These are phyloP conservation scores for Cydia amplana DNA, from an alignment of 1,140 invertebrate genomes.

Conservation along the genomic window DNA sequence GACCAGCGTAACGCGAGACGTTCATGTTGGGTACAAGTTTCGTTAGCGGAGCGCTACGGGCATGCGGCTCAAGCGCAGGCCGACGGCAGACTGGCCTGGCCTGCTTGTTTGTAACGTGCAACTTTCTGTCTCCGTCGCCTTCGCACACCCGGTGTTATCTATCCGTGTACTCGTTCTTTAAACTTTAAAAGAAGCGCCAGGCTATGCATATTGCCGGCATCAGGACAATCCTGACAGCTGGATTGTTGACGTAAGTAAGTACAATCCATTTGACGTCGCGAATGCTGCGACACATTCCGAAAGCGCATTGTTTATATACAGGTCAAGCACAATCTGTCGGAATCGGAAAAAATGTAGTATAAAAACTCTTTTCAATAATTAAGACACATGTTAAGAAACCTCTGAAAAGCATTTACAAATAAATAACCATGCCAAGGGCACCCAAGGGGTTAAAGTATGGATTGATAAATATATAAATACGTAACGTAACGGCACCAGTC, in stretches of 20 bases:
- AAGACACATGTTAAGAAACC: slow-evolving; percentile 6
- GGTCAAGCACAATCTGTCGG: background rate
- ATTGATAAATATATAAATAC: too few relatives aligned
- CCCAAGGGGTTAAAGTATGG: too few relatives aligned
- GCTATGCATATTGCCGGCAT: background rate
- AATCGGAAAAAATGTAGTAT: background rate
- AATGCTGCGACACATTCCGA: slow-evolving; percentile 11
- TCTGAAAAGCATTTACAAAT: slow-evolving; percentile 30
- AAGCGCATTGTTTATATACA: background rate
- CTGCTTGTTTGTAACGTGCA: slow-evolving; percentile 53
- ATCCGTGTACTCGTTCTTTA: slow-evolving; percentile 29
- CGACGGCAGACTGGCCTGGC: slow-evolving; percentile 58
- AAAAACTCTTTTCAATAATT: background rate
- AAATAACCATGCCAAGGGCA: too few relatives aligned
- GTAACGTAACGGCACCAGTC: too few relatives aligned
- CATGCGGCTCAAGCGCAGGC: slow-evolving; percentile 57
- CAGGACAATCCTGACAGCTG: background rate
- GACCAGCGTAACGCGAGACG: slow-evolving; percentile 63
- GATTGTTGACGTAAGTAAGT: slow-evolving; percentile 15
- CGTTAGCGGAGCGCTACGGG: slow-evolving; percentile 37
- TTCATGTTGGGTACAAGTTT: slow-evolving; percentile 52
- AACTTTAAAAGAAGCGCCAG: slow-evolving; percentile 7
- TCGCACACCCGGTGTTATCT: slow-evolving; percentile 36
- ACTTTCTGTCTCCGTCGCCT: slow-evolving; percentile 45
- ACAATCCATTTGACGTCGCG: background rate